Conservation (phyloP, 30 jellyfish, hydroid and myxozoan species). For the Hydra vulgaris region DNA sequence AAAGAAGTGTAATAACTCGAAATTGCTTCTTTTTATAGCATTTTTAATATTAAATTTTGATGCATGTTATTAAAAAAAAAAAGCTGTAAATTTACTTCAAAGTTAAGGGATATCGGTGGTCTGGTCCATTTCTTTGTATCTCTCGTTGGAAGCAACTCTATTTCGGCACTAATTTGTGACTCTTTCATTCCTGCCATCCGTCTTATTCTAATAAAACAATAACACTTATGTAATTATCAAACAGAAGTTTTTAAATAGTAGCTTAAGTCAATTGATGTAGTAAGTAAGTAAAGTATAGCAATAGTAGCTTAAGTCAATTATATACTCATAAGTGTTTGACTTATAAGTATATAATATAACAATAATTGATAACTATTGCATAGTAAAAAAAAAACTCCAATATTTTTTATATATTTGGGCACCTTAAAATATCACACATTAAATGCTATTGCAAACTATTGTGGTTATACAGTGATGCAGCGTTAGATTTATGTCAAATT, state of each 20-base stretch:
- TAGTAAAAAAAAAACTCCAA: too few relatives aligned
- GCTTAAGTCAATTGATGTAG: too few relatives aligned
- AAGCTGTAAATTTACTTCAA: conserved; percentile 43
- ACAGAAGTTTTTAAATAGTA: background rate
- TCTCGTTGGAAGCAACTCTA: conserved; percentile 83
- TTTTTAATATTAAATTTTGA: background rate
- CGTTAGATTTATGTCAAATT: too few relatives aligned
- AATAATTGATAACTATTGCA: background rate
- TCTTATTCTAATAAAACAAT: conserved; percentile 44
- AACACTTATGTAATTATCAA: background rate
- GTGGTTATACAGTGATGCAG: too few relatives aligned
- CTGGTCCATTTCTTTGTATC: conserved; percentile 94
- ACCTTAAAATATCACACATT: too few relatives aligned
- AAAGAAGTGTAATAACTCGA: background rate
- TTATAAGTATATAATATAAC: background rate
- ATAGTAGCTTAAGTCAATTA: too few relatives aligned
- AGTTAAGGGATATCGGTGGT: conserved; percentile 91
- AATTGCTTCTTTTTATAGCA: background rate
- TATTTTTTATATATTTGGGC: too few relatives aligned
- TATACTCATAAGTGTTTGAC: too few relatives aligned
- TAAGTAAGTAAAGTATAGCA: too few relatives aligned
- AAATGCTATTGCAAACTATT: too few relatives aligned
- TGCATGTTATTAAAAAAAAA: background rate
- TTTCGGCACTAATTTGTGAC: conserved; percentile 93
- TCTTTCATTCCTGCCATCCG: conserved; percentile 99